Conservation (phyloP, 2,797 vertebrate genomes). For the Poecilia gillii region DNA sequence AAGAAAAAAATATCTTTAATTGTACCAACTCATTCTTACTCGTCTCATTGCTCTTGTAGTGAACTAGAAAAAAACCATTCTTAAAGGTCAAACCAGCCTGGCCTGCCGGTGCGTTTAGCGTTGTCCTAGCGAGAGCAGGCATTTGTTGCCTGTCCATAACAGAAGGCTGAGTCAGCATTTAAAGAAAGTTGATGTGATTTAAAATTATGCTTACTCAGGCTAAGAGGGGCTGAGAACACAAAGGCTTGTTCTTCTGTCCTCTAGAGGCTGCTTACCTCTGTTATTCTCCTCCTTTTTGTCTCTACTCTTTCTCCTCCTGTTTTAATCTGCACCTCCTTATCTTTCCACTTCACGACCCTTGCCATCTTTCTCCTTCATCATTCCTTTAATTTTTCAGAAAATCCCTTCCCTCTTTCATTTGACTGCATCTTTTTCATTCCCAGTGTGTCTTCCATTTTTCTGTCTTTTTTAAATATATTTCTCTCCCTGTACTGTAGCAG, state of each 20-base stretch:
- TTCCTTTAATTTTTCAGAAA: not conserved
- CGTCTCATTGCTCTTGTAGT: not conserved
- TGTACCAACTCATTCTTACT: not conserved
- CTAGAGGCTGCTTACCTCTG: slow-evolving; percentile 6
- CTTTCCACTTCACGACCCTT: not conserved
- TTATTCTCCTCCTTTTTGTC: not conserved
- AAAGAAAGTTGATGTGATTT: slow-evolving; percentile 42
- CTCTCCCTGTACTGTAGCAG: slow-evolving; percentile 42
- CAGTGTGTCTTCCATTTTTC: not conserved
- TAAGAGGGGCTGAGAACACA: slow-evolving; percentile 20
- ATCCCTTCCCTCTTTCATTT: not conserved
- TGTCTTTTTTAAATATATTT: not conserved
- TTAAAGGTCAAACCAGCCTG: not conserved
- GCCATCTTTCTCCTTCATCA: not conserved
- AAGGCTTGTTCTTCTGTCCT: slow-evolving; percentile 33
- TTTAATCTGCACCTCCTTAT: not conserved
- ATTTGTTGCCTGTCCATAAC: slow-evolving; percentile 25
- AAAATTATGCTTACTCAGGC: slow-evolving; percentile 57
- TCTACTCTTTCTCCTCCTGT: not conserved
- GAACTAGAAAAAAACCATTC: not conserved
- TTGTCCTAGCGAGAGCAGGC: not conserved
- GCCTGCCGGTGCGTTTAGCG: not conserved
- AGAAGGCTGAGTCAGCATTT: slow-evolving; percentile 50
- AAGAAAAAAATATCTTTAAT: too few species aligned
- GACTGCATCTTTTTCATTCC: not conserved